These are phyloP conservation scores for Gibbula magus DNA, from an alignment of 2,888 invertebrate species.

Conservation along the genomic window DNA sequence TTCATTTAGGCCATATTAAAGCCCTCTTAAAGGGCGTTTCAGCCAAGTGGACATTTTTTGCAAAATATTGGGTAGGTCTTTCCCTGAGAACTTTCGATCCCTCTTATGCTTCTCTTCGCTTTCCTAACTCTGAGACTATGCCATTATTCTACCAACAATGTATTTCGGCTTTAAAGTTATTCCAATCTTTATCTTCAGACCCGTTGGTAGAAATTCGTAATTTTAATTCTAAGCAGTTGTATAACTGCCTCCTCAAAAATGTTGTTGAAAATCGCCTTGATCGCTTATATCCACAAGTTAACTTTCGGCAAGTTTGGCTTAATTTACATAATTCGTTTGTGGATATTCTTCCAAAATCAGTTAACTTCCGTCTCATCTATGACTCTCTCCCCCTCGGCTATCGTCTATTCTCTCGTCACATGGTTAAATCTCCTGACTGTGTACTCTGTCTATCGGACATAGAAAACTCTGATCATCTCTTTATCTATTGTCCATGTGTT, in stretches of 20 bases:
- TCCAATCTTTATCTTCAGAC: too few species aligned
- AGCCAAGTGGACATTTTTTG: too few species aligned
- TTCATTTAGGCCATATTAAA: constrained; percentile 4
- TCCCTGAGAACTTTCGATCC: constrained; percentile 9
- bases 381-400: too few species aligned
- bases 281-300: too few species aligned
- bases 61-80: too few species aligned
- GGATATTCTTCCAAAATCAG: too few species aligned
- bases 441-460: neutral
- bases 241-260: neutral
- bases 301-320: neutral
- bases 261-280: neutral
- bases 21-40: too few species aligned
- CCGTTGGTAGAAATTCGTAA: too few species aligned
- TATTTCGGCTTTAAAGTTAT: too few species aligned
- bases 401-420: too few species aligned
- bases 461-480: neutral
- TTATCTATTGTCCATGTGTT: neutral
- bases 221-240: neutral
- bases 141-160: constrained; percentile 26
- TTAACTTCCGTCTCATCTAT: too few species aligned
- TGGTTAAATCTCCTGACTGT: neutral
- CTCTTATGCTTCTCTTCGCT: neutral
- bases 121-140: constrained; percentile 30
- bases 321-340: neutral